phyloP scores from a whole-genome alignment of 2,113 vertebrate species.

The Tetrax tetrax region DNA sequence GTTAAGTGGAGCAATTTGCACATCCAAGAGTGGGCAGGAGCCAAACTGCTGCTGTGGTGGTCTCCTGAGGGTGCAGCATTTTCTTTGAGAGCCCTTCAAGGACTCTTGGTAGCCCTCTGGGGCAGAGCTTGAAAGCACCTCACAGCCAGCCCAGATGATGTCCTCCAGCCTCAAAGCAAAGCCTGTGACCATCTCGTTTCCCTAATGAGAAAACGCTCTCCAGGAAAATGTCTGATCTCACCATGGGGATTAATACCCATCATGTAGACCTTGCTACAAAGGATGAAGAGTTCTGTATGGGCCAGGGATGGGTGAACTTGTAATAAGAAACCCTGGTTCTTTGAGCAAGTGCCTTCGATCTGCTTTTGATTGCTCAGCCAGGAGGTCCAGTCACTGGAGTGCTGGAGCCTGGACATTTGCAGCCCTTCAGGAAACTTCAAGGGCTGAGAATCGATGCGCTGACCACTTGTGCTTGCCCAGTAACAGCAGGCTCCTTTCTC shows the following conservation, averaged over 20 bases:
- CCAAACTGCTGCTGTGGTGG: accelerated
- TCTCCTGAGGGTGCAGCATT: neutral
- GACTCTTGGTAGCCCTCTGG: neutral
- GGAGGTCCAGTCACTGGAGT: neutral
- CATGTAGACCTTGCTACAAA: neutral
- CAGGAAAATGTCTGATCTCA: neutral
- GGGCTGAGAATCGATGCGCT: neutral
- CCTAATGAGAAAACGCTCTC: neutral
- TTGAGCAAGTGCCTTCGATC: neutral
- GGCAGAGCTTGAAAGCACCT: neutral
- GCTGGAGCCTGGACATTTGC: neutral
- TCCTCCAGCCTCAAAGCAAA: neutral
- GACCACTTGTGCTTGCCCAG: accelerated
- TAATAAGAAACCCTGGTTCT: neutral
- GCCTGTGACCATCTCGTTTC: neutral
- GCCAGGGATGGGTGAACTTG: neutral
- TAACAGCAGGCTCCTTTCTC: neutral
- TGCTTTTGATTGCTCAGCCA: neutral
- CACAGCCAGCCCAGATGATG: neutral
- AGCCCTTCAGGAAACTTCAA: neutral
- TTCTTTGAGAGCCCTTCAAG: neutral
- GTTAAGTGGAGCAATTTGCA: neutral
- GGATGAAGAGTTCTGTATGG: neutral
- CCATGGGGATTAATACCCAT: neutral
- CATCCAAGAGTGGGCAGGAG: neutral